A percentile compares a stretch with the other conserved stretches of the same genome.
Conservation (phyloP, 2,888 invertebrate genomes). For the Euplexia lucipara region DNA sequence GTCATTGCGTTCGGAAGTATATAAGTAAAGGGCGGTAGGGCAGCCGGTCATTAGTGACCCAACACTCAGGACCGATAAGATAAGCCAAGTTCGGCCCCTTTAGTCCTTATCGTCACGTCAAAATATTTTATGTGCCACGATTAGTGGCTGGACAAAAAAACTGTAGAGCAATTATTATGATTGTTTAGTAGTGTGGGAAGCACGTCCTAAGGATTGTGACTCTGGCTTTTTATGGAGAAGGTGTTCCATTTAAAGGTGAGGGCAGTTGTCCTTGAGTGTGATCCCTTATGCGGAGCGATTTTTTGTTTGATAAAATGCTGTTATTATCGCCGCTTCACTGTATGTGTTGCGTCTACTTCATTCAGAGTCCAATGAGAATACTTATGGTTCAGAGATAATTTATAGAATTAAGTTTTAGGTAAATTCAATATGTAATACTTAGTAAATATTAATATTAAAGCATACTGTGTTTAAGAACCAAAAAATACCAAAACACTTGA, state of each 20-base stretch:
- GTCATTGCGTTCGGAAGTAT: constrained; percentile 77
- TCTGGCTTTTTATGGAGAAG: constrained; percentile 27
- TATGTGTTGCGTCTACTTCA: neutral
- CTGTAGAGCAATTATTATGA: constrained; percentile 73
- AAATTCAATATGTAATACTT: too few species aligned
- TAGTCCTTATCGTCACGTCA: constrained; percentile 84
- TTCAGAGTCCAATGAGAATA: neutral
- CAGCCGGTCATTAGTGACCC: constrained; percentile 83
- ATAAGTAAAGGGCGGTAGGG: constrained; percentile 70
- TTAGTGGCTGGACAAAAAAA: constrained; percentile 73
- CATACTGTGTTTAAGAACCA: too few species aligned
- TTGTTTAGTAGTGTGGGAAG: constrained; percentile 66
- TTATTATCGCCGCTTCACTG: constrained; percentile 20
- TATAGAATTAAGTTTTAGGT: too few species aligned
- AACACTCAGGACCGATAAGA: constrained; percentile 85
- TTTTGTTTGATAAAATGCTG: constrained; percentile 38
- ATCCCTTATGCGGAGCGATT: constrained; percentile 41
- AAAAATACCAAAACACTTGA: too few species aligned
- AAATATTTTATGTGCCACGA: constrained; percentile 87
- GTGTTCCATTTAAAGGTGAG: constrained; percentile 43
- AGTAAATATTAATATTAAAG: too few species aligned
- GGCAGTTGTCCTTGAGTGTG: constrained; percentile 36
- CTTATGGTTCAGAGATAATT: neutral
- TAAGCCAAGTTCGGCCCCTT: constrained; percentile 82
- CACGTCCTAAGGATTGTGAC: constrained; percentile 36